Base-by-base conservation (phyloP, 2,888 invertebrate species). In the Diplolepis rosae region DNA sequence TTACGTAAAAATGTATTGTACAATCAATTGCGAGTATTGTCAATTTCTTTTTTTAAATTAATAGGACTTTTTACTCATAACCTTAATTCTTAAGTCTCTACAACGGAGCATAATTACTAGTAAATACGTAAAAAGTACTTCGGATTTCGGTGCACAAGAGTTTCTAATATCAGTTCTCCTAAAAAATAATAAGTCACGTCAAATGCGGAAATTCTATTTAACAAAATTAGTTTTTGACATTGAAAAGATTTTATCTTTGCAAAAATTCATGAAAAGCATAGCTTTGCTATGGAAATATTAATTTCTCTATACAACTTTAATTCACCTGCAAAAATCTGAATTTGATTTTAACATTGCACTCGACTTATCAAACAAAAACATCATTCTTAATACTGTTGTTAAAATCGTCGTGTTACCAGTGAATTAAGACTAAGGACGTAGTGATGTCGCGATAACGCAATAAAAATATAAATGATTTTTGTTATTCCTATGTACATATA, bases 1-100 rank as follows among this genome's bases (percentile, higher is more conserved):
- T n/a, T 22, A 9, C 18, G 11, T 42, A 42, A 13, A 42, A 42
- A 42, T 77, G 70, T 79, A 79, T 78, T 84, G 77, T 83, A 82
- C 80, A 83, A 81, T 79, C 66, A 77, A 77, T 79, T 79, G 72
- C 78, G 87, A 86, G 86, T 85, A 86, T 86, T 87, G 84, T 85
- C 84, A 77, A 79, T 82, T 82, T 77, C 69, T 73, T 70, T 70
- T 69, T 69, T 69, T 67, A 28, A 52, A 52, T 68, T 71, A 52
- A 50, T 32, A 66, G 66, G n/a, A 52, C 56, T 72, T 45, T 66
- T 68, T 54, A 51, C 35, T 69, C 45, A 70, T 42, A 72, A n/a
- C n/a, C n/a, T n/a, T n/a, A n/a, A 76, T 72, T 72, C 70, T 70
- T 70, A 74, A 68, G 18, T 68, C 24, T 18, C 56, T 56, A 22